Base-by-base conservation (phyloP, 2,888 invertebrate species). In the Timema podura region DNA sequence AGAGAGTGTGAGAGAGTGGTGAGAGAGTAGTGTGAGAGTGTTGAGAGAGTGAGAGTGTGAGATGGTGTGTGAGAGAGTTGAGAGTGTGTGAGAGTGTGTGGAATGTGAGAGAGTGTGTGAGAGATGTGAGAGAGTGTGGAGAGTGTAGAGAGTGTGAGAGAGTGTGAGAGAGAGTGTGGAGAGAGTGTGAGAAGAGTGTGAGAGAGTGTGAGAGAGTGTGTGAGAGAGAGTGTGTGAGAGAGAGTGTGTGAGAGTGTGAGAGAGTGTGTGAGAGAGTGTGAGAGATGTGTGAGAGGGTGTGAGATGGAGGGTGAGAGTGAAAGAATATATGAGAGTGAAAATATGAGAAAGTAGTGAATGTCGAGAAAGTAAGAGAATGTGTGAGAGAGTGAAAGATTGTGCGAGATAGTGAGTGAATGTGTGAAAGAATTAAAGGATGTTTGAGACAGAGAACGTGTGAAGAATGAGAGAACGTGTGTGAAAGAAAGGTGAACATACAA, bases 1-100 rank as follows among this genome's bases (percentile, higher is more conserved):
- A 49, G 49, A 49, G n/a, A 49, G 10, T 49, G 51, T 13, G 51
- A 51, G 51, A 2, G 51, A n/a, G n/a, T n/a, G n/a, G n/a, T 51
- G 51, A 13, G 51, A 51, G 51, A 51, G 51, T 51, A 13, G 51
- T 51, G 51, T 51, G 51, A 51, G 51, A 51, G n/a, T n/a, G n/a
- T n/a, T 51, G 51, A 13, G 51, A 51, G 51, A 51, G 51, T 51
- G 51, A 2, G 51, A 13, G 51, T 51, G 51, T 51, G 51, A 51
- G 51, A 51, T 10, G 13, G 51, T 2, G 51, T 13, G 51, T 51
- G 51, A 13, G 2, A 51, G 51, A n/a, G n/a, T n/a, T n/a, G n/a
- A 13, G 51, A 13, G 1, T 51, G 51, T 13, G 51, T 13, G 51
- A 51, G 51, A 51, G 51, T 2, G 2, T 51, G 51, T 51, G 51